phyloP scores from a whole-genome alignment of 2,888 invertebrate species.

The Nemoura dubitans region DNA sequence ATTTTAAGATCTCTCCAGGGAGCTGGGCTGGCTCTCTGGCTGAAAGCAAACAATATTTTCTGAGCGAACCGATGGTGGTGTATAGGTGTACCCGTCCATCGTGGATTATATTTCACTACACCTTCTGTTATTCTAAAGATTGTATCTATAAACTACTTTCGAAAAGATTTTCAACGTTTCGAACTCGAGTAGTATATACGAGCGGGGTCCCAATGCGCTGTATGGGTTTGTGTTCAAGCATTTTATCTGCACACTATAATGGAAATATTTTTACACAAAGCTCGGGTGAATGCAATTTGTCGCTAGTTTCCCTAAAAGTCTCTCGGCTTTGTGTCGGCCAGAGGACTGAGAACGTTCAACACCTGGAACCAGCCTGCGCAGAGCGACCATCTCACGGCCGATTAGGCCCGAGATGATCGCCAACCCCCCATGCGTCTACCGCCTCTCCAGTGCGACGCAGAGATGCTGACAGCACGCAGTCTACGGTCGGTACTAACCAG shows the following conservation, averaged over 20 bases:
- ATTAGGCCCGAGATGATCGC: neutral
- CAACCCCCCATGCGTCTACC: neutral
- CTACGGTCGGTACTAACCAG: no score
- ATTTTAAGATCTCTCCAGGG: constrained; percentile 22
- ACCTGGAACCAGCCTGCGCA: neutral
- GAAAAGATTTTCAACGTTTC: neutral
- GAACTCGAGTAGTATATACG: neutral
- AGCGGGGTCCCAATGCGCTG: neutral
- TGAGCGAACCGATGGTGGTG: neutral
- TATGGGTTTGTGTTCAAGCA: neutral
- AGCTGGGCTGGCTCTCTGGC: neutral
- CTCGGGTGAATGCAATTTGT: neutral
- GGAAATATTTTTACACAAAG: neutral
- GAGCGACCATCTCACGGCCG: neutral
- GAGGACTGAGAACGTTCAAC: neutral
- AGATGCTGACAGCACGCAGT: neutral
- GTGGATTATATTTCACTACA: constrained; percentile 4
- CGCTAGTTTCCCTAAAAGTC: constrained; percentile 12
- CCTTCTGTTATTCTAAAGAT: neutral
- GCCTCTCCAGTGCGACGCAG: neutral
- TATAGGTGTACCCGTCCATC: neutral
- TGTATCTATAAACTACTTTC: neutral
- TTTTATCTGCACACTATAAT: neutral
- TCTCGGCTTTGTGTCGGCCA: neutral
- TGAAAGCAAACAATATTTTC: neutral